phyloP scores from a whole-genome alignment of 2,888 invertebrate genomes.

The Sisyra nigra region DNA sequence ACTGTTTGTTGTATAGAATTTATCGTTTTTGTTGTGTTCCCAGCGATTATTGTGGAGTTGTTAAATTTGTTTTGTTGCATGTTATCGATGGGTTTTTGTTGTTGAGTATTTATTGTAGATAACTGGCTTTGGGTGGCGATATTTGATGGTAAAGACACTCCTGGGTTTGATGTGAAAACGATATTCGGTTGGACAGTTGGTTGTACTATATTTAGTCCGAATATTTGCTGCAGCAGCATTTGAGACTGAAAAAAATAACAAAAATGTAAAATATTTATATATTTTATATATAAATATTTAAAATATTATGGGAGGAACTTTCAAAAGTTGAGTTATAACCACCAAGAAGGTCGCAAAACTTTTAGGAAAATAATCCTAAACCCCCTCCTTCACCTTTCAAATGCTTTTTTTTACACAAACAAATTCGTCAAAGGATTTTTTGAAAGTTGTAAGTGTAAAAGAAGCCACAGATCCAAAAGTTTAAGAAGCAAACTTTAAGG shows the following conservation, averaged over 20 bases:
- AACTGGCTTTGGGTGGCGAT: neutral
- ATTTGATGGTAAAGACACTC: slow-evolving; percentile 18
- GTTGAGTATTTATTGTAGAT: slow-evolving; percentile 1
- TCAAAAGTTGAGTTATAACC: too few species aligned
- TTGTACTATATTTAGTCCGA: slow-evolving; percentile 27
- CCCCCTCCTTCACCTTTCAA: too few species aligned
- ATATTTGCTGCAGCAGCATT: slow-evolving; percentile 25
- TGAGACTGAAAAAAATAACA: slow-evolving; percentile 21
- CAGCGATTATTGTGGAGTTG: neutral
- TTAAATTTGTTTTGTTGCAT: slow-evolving; percentile 14
- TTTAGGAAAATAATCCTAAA: too few species aligned
- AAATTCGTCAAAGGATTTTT: too few species aligned
- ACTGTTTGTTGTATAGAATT: neutral
- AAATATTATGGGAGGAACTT: too few species aligned
- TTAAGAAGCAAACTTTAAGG: too few species aligned
- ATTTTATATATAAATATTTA: slow-evolving; percentile 1
- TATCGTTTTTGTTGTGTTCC: neutral
- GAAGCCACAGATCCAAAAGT: too few species aligned
- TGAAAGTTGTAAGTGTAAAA: too few species aligned
- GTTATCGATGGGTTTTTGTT: slow-evolving; percentile 12
- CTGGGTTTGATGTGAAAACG: slow-evolving; percentile 22
- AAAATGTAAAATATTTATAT: neutral
- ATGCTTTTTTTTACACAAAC: too few species aligned
- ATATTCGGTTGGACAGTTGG: slow-evolving; percentile 26
- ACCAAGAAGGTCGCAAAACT: too few species aligned